Conservation (phyloP, 2,888 invertebrate species). For the Orthonychiurus folsomi region DNA sequence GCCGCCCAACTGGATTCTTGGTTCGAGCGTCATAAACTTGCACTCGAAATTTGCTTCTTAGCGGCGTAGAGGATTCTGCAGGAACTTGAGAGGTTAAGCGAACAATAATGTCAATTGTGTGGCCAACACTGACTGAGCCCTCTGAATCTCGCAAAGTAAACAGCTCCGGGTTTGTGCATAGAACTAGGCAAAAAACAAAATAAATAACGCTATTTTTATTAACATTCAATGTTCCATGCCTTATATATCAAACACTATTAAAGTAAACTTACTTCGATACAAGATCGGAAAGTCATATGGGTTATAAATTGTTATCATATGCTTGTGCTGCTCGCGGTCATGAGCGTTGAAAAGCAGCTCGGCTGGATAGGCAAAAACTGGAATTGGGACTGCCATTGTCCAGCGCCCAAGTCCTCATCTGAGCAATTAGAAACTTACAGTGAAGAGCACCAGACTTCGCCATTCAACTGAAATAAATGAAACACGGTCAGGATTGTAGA, state of each 20-base stretch:
- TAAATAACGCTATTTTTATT: too few species aligned
- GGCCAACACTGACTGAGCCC: constrained; percentile 34
- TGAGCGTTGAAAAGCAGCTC: constrained; percentile 29
- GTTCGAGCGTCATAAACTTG: constrained; percentile 26
- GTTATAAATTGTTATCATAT: constrained; percentile 39
- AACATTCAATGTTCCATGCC: too few species aligned
- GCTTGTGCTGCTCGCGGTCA: constrained; percentile 34
- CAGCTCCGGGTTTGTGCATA: constrained; percentile 30
- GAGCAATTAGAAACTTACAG: neutral
- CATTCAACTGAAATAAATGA: neutral
- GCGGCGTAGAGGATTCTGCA: constrained; percentile 18
- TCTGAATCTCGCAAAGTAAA: constrained; percentile 35
- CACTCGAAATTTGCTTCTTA: constrained; percentile 36
- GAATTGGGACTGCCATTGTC: neutral
- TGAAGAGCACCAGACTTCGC: neutral
- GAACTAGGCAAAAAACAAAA: constrained; percentile 29
- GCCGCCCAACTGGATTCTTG: neutral
- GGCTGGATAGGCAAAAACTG: constrained; percentile 3
- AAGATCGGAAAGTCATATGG: constrained; percentile 38
- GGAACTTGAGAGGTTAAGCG: constrained; percentile 30
- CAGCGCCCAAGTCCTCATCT: neutral
- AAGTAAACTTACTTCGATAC: constrained; percentile 31
- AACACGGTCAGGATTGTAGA: neutral
- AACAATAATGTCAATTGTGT: constrained; percentile 36
- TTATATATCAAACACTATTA: neutral